phyloP scores from a whole-genome alignment of 2,888 invertebrate species.

The Nematopogon swammerdamellus region DNA sequence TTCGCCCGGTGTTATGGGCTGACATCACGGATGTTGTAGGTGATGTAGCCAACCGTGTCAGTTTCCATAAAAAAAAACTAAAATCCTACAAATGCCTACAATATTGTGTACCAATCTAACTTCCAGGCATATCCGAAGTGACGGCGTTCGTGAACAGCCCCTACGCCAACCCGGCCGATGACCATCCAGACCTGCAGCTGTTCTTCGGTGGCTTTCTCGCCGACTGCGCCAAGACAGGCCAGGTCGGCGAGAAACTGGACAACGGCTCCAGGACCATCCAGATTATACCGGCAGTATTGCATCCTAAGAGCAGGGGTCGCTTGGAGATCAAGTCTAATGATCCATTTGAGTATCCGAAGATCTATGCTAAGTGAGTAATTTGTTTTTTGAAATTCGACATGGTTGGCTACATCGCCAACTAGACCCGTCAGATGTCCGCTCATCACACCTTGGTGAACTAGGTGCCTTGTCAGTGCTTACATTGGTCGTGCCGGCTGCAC shows the following conservation, averaged over 20 bases:
- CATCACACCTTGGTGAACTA: no score
- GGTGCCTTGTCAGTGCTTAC: no score
- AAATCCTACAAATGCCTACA: no score
- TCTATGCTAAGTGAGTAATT: constrained; percentile 71
- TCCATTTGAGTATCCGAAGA: constrained; percentile 78
- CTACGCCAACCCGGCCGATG: constrained; percentile 68
- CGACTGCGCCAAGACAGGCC: constrained; percentile 81
- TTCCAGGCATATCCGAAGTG: constrained; percentile 73
- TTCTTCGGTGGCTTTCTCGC: constrained; percentile 87
- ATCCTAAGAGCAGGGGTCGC: constrained; percentile 83
- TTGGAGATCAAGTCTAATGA: constrained; percentile 70
- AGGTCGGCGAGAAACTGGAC: constrained; percentile 75
- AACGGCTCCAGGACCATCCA: constrained; percentile 67
- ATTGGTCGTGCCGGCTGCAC: no score
- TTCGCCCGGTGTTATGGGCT: no score
- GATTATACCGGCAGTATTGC: constrained; percentile 77
- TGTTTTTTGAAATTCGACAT: no score
- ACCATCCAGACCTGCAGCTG: constrained; percentile 81
- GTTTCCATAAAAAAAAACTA: no score
- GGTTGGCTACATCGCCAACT: no score
- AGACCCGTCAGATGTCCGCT: no score
- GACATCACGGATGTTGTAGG: no score
- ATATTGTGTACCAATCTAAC: neutral
- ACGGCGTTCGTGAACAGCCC: constrained; percentile 80
- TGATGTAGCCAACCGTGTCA: no score